Evolutionary conservation across 2,797 vertebrate genomes (phyloP), one percentile per base, ranked within the genome.

Genomic region (Catamblyrhynchus diadema): DNA sequence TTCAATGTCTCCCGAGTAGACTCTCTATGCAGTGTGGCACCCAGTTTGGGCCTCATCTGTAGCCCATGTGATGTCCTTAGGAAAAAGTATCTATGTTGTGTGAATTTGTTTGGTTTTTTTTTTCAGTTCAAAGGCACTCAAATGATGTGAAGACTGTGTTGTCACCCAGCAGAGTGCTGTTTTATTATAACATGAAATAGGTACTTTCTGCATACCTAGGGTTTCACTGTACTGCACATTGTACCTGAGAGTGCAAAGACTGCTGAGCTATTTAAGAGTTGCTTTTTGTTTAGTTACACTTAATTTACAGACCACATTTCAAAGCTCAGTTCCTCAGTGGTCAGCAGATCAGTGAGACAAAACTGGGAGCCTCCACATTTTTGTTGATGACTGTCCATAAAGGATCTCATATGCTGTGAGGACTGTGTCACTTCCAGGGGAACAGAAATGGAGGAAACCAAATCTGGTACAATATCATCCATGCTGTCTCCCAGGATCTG

Each of bases 211-310:
- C 19, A 64, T 27, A 48, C 13, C 10, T 16, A 9, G 6, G 9
- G 8, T 7, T 53, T 71, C 28, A n/a, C 14, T 78, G 18, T 3
- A 3, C 53, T 22, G 11, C 21, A n/a, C 12, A 2, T 17, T 17
- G 5, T 35, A 41, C 17, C 28, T 50, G 39, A 59, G 12, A 14
- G 5, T 62, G 17, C 12, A 86, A 61, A 81, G 16, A 28, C 45
- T 53, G 20, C 8, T 53, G 17, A 42, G 1, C 7, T 69, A 21
- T 64, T 90, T 53, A 79, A 75, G 19, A 75, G 6, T 1, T 84
- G 5, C 1, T 60, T 54, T 81, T 61, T 79, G 18, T 39, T 78
- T 51, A 66, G 24, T 22, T 66, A 72, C 0, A 0, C 7, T 33
- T 62, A 50, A 45, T 61, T 84, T 82, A 69, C 25, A 69, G 64